phyloP scores from a whole-genome alignment of 2,888 invertebrate genomes.

The Alloscopus bannaensis region DNA sequence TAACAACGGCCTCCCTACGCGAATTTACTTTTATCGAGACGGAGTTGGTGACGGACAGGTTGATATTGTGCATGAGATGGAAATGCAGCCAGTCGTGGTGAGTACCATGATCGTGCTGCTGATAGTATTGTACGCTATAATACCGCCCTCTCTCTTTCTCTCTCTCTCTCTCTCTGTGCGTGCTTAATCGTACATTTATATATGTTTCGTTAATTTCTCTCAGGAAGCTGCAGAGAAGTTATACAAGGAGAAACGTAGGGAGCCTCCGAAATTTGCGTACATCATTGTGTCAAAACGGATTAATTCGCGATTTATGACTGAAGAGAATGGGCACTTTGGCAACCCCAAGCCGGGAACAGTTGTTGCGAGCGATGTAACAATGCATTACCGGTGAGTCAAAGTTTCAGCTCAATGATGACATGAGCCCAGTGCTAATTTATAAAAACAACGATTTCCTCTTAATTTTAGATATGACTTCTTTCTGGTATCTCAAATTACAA shows the following conservation, averaged over 20 bases:
- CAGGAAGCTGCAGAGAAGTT: too few species aligned
- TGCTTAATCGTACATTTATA: too few species aligned
- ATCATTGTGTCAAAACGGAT: conserved; percentile 93
- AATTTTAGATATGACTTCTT: conserved; percentile 89
- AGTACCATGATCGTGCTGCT: too few species aligned
- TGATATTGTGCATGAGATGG: conserved; percentile 82
- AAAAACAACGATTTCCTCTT: conserved; percentile 3
- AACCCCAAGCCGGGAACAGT: conserved; percentile 90
- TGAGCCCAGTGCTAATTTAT: background rate
- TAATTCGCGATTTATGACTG: conserved; percentile 75
- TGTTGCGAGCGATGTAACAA: conserved; percentile 89
- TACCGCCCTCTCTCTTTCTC: too few species aligned
- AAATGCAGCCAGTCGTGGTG: conserved; percentile 84
- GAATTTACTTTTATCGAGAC: conserved; percentile 91
- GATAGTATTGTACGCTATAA: too few species aligned
- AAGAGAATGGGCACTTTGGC: background rate
- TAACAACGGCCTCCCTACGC: conserved; percentile 80
- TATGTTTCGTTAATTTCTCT: too few species aligned
- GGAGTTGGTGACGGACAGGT: conserved; percentile 95
- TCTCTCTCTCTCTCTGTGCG: too few species aligned
- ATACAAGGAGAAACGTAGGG: background rate
- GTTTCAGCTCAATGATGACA: background rate
- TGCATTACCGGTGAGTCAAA: conserved; percentile 79
- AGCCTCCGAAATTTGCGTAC: conserved; percentile 80
- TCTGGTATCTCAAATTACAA: conserved; percentile 89